Evolutionary conservation across 2,113 vertebrate genomes (phyloP).

Genomic region (Nycticebus coucang): DNA sequence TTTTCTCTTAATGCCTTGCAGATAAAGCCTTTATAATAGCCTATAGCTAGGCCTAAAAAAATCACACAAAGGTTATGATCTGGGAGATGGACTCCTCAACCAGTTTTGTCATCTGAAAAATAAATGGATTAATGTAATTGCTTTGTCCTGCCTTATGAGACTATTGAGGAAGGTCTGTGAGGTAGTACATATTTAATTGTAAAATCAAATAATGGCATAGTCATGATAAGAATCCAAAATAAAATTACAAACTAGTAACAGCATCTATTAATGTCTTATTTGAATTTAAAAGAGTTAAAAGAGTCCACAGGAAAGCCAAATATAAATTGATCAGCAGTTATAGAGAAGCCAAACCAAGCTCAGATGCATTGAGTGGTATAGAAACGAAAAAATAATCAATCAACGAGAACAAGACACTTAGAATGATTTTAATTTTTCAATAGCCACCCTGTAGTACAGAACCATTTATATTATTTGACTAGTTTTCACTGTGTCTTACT

Average conservation of each 20-base stretch:
- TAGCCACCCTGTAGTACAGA: background rate
- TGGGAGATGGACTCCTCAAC: background rate
- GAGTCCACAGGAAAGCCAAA: background rate
- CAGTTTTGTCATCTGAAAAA: background rate
- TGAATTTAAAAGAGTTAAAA: background rate
- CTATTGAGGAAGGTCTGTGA: background rate
- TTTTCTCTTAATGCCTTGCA: background rate
- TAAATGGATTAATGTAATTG: background rate
- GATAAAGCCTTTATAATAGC: background rate
- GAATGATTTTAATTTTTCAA: background rate
- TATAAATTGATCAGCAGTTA: background rate
- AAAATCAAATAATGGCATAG: background rate
- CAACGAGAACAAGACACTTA: background rate
- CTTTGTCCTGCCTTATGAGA: background rate
- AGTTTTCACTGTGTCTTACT: background rate
- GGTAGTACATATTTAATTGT: background rate
- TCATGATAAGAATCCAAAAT: background rate
- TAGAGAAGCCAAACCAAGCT: background rate
- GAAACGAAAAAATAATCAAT: background rate
- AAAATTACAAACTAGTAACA: background rate
- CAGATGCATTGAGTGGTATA: background rate
- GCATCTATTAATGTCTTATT: background rate
- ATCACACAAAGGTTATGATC: background rate
- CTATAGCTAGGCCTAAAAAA: background rate
- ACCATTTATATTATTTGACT: background rate